phyloP scores from a whole-genome alignment of 2,113 vertebrate genomes.

The Jaculus jaculus region DNA sequence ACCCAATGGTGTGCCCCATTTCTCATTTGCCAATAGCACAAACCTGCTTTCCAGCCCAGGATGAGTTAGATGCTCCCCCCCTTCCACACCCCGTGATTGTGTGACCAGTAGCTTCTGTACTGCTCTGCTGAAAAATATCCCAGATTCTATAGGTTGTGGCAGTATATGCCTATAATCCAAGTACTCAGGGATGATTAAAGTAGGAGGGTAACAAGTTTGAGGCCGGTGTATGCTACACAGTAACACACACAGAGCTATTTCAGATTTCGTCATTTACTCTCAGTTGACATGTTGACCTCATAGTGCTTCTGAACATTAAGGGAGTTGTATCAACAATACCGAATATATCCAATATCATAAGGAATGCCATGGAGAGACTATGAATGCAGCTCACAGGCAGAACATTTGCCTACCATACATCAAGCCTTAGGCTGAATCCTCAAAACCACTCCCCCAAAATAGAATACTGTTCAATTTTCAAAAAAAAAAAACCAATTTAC shows the following conservation, averaged over 20 bases:
- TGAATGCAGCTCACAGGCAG: background rate
- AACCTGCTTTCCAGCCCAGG: background rate
- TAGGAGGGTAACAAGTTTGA: background rate
- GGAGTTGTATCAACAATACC: background rate
- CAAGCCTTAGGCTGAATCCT: background rate
- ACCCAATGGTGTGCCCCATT: background rate
- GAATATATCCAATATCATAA: background rate
- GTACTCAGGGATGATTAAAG: background rate
- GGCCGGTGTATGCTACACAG: background rate
- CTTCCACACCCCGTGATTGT: background rate
- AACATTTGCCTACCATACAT: background rate
- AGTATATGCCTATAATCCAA: background rate
- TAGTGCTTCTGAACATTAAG: background rate
- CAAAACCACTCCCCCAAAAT: background rate
- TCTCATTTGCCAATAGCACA: too few relatives aligned
- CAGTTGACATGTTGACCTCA: background rate
- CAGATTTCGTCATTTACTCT: background rate
- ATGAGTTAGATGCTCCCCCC: background rate
- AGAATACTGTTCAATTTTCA: background rate
- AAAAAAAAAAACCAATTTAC: background rate
- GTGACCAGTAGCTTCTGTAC: background rate
- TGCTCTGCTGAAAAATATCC: background rate
- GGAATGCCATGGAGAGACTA: background rate
- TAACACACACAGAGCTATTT: background rate
- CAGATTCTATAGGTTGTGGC: background rate